These are phyloP conservation scores for Odocoileus virginianus DNA, from an alignment of 2,113 vertebrate species.

Conservation along the genomic window DNA sequence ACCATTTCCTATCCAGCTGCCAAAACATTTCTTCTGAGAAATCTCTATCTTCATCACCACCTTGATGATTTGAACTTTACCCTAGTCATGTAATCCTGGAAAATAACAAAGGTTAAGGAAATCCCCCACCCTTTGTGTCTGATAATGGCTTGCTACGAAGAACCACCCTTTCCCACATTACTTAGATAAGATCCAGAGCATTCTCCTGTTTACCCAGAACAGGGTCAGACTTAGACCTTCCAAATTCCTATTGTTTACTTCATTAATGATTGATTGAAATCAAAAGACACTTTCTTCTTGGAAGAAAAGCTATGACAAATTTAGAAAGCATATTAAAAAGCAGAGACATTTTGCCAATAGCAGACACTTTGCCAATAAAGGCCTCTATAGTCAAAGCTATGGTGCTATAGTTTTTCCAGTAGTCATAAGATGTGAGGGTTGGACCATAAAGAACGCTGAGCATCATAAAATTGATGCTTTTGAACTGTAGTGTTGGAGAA, in stretches of 20 bases:
- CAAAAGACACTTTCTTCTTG: background rate
- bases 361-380: background rate
- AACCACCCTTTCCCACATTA: background rate
- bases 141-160: background rate
- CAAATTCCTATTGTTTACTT: background rate
- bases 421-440: background rate
- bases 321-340: background rate
- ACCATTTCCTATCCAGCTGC: background rate
- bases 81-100: background rate
- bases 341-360: background rate
- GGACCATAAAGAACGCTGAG: background rate
- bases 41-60: background rate
- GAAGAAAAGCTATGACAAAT: background rate
- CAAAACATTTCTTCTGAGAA: background rate
- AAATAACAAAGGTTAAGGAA: constrained; percentile 10
- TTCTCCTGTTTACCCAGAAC: background rate
- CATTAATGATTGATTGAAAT: background rate
- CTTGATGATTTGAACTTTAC: background rate
- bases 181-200: background rate
- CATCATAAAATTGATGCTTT: background rate
- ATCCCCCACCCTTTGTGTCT: background rate
- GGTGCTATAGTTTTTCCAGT: background rate
- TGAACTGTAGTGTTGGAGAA: background rate
- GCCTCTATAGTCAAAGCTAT: background rate
- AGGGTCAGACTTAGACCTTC: background rate